A percentile compares a stretch with the other conserved stretches of the same genome.
These are phyloP conservation scores for Neopelma chrysocephalum DNA, from an alignment of 2,797 vertebrate species.

Conservation along the genomic window DNA sequence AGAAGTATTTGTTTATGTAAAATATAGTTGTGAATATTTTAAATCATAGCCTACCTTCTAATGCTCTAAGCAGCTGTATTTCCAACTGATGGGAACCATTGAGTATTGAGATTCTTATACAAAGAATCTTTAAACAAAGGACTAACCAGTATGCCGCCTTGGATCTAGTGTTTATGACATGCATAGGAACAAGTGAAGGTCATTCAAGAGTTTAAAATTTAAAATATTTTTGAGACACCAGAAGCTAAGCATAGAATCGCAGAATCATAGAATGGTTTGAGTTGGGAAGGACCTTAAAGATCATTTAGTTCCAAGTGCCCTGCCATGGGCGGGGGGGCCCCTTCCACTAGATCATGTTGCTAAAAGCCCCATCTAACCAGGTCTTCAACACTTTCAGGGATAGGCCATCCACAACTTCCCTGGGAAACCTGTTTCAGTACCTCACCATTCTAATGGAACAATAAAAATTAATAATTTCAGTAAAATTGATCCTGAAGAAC, in stretches of 20 bases:
- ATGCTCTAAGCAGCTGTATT: not conserved
- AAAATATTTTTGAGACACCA: not conserved
- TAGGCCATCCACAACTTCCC: not conserved
- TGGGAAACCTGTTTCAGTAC: not conserved
- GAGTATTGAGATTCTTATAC: not conserved
- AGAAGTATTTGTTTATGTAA: not conserved
- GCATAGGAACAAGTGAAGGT: not conserved
- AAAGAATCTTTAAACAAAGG: not conserved
- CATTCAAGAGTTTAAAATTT: not conserved
- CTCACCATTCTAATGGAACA: not conserved
- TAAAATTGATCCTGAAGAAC: not conserved
- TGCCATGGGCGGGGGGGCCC: fast-evolving
- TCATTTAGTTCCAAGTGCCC: not conserved
- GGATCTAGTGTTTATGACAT: not conserved
- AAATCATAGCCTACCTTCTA: not conserved
- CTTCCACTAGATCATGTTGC: not conserved
- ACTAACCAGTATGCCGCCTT: not conserved
- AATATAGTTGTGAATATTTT: not conserved
- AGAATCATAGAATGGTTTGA: not conserved
- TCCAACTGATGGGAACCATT: not conserved
- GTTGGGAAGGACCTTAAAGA: not conserved
- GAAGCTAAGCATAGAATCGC: not conserved
- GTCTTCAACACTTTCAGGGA: not conserved
- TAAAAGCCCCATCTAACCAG: not conserved
- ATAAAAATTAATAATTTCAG: not conserved